phyloP scores from a whole-genome alignment of 2,888 invertebrate species.

The Cecidostiba fungosa region DNA sequence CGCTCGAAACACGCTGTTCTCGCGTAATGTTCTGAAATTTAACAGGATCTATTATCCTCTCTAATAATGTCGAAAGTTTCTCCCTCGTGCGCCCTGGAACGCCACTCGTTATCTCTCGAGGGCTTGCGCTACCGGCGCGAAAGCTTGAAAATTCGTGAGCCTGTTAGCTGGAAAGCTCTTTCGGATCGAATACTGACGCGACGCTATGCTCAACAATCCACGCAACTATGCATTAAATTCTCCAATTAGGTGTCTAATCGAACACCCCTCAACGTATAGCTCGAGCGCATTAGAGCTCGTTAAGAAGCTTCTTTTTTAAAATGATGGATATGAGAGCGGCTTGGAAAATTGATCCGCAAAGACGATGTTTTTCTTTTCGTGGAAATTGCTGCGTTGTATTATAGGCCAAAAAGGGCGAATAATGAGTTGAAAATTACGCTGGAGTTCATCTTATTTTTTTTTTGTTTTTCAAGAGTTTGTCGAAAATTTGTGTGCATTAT shows the following conservation, averaged over 20 bases:
- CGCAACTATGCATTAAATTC: not conserved
- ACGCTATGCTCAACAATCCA: not conserved
- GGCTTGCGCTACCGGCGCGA: not conserved
- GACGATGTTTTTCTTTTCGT: not conserved
- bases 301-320: not conserved
- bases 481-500: not conserved
- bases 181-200: not conserved
- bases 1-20: not conserved
- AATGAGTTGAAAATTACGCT: no score
- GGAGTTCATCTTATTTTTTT: not conserved
- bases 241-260: not conserved
- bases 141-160: not conserved
- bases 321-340: not conserved
- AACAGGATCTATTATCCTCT: conserved; percentile 2
- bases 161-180: not conserved
- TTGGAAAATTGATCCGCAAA: not conserved
- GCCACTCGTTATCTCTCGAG: conserved; percentile 2
- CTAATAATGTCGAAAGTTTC: not conserved
- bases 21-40: not conserved
- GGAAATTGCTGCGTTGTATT: no score
- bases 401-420: no score
- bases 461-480: not conserved
- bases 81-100: not conserved
- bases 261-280: not conserved
- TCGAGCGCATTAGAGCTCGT: not conserved